Percentiles rank a stretch among this genome's conserved stretches.
Evolutionary conservation across 2,888 invertebrate species (phyloP).

Genomic region (Gerris lacustris): DNA sequence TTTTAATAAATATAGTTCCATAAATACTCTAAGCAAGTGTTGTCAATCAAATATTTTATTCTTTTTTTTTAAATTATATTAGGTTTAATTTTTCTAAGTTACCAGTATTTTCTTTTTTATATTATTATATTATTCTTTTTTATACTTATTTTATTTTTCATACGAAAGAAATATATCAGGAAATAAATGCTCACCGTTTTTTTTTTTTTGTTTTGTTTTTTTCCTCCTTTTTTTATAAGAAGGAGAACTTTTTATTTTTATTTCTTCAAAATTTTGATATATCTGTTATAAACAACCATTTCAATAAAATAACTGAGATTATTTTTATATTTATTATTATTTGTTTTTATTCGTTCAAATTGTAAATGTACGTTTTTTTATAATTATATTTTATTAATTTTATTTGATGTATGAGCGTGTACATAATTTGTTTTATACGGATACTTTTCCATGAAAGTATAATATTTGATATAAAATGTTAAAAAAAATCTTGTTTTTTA

Average conservation of each 20-base stretch:
- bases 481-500: too few species aligned
- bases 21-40: too few species aligned
- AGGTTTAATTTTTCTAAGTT: background rate
- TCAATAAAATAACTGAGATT: too few species aligned
- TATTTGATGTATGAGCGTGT: background rate
- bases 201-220: background rate
- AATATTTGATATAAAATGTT: background rate
- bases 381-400: background rate
- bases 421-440: conserved; percentile 1
- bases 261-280: background rate
- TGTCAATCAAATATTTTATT: too few species aligned
- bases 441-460: background rate
- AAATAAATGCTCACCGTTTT: background rate
- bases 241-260: background rate
- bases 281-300: background rate
- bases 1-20: too few species aligned
- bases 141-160: background rate
- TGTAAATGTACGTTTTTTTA: background rate
- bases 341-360: background rate
- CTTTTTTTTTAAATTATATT: too few species aligned
- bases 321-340: background rate
- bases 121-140: background rate
- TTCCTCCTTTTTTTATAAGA: background rate
- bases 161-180: background rate
- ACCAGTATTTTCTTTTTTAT: background rate